phyloP scores from a whole-genome alignment of 2,113 vertebrate species.

The Psittacula cyanocephala region DNA sequence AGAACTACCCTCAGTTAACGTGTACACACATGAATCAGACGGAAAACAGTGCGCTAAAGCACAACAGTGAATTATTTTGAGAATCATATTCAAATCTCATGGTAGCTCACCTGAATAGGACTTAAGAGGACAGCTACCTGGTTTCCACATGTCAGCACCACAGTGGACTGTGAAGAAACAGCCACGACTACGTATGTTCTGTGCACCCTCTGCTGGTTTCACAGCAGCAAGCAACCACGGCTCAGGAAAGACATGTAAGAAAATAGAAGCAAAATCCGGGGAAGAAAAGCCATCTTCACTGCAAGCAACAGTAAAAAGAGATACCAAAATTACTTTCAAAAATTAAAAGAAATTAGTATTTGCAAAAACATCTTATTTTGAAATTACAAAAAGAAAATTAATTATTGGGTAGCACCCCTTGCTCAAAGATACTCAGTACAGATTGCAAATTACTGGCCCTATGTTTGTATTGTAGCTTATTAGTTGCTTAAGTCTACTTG shows the following conservation, averaged over 20 bases:
- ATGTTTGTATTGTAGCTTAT: neutral
- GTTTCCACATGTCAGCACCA: neutral
- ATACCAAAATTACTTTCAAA: neutral
- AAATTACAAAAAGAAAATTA: neutral
- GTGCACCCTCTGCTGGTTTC: conserved; percentile 56
- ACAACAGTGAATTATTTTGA: neutral
- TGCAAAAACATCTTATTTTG: neutral
- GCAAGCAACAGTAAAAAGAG: neutral
- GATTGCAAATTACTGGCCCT: neutral
- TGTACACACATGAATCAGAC: accelerated
- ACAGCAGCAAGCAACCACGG: neutral
- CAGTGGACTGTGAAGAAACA: neutral
- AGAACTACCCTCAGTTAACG: neutral
- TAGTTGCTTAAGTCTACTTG: neutral
- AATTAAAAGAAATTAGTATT: neutral
- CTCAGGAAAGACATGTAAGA: neutral
- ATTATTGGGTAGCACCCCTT: neutral
- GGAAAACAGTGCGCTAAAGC: neutral
- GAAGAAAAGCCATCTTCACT: neutral
- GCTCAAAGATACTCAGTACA: neutral
- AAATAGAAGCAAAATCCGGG: neutral
- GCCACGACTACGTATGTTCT: neutral
- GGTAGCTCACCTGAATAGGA: neutral
- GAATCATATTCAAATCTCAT: accelerated
- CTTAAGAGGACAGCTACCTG: neutral